phyloP scores from a whole-genome alignment of 2,113 vertebrate genomes.

The Noturus placidus region DNA sequence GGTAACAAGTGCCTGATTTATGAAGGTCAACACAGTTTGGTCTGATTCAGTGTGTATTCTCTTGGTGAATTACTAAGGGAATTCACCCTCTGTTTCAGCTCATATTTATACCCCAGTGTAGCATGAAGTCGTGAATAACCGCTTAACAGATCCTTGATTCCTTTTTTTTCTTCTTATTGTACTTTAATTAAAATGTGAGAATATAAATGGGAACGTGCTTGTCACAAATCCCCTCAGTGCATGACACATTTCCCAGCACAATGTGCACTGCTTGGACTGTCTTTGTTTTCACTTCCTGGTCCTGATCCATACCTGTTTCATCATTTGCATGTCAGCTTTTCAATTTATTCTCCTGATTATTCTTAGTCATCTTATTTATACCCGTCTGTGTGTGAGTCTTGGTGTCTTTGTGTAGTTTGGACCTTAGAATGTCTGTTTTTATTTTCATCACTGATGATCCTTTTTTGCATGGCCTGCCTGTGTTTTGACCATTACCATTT shows the following conservation, averaged over 20 bases:
- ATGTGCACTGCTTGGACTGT: background rate
- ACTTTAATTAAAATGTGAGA: background rate
- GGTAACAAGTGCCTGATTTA: background rate
- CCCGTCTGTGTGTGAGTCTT: background rate
- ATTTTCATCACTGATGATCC: background rate
- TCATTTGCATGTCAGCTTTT: too few species aligned
- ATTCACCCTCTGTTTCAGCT: background rate
- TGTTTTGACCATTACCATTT: background rate
- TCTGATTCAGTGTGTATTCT: conserved; percentile 1
- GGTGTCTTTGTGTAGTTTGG: background rate
- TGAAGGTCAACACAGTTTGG: background rate
- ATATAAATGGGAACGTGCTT: background rate
- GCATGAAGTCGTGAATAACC: background rate
- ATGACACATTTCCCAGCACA: background rate
- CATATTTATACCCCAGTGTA: background rate
- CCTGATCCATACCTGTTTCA: background rate
- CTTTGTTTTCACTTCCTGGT: background rate
- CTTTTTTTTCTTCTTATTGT: background rate
- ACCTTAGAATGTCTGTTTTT: background rate
- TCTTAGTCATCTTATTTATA: too few species aligned
- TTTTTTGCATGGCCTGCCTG: background rate
- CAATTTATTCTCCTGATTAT: background rate
- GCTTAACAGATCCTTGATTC: background rate
- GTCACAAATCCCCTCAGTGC: background rate
- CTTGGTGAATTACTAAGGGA: background rate